Conservation (phyloP, 2,113 vertebrate genomes). For the Rafetus swinhoei region DNA sequence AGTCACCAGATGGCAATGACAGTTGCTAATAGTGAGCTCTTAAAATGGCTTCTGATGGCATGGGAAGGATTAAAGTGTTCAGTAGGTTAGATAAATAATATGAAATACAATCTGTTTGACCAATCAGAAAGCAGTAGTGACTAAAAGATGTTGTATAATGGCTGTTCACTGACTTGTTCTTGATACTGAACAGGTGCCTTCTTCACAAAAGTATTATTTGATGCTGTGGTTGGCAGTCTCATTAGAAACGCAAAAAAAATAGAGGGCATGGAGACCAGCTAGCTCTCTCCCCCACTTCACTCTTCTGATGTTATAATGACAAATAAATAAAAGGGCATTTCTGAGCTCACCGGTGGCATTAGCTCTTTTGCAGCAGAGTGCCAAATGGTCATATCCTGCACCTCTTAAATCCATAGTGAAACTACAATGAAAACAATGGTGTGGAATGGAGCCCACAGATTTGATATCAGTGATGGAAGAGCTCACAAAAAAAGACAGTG, state of each 20-base stretch:
- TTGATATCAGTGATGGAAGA: background rate
- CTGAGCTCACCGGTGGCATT: background rate
- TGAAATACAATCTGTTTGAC: background rate
- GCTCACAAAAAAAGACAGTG: background rate
- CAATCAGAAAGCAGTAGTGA: background rate
- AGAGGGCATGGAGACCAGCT: background rate
- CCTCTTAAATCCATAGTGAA: background rate
- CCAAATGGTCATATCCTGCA: background rate
- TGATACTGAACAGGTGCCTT: background rate
- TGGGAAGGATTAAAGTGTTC: conserved; percentile 17
- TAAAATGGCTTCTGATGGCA: conserved; percentile 18
- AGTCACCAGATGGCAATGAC: background rate
- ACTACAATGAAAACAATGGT: background rate
- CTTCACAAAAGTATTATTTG: background rate
- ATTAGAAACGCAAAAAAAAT: background rate
- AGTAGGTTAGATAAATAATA: background rate
- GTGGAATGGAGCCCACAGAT: background rate
- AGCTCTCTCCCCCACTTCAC: background rate
- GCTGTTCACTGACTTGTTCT: background rate
- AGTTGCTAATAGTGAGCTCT: background rate
- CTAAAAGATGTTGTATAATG: conserved; percentile 10
- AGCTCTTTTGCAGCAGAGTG: background rate
- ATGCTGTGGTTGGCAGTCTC: background rate
- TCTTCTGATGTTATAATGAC: background rate
- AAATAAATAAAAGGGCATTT: rapidly evolving